Conservation (phyloP, 2,113 vertebrate genomes). For the Calypte anna region DNA sequence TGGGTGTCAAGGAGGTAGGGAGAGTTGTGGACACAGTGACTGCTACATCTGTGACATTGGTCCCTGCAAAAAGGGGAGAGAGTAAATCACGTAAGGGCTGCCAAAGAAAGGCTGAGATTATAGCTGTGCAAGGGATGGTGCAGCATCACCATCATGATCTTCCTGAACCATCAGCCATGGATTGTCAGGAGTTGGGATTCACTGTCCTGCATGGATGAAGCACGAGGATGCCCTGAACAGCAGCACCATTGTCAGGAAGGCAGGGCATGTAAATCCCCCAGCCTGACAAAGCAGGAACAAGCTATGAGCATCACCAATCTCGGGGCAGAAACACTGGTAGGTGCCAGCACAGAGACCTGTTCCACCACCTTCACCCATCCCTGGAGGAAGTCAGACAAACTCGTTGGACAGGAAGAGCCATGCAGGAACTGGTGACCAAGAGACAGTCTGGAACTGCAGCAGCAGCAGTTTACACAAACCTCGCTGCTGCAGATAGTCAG, state of each 20-base stretch:
- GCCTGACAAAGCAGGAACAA: neutral
- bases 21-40: rapidly evolving
- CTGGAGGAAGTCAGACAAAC: constrained; percentile 19
- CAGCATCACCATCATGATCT: neutral
- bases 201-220: too few species aligned
- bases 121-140: rapidly evolving
- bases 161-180: neutral
- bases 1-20: neutral
- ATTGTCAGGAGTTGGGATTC: neutral
- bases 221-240: rapidly evolving
- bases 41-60: rapidly evolving
- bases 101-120: neutral
- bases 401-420: neutral
- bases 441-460: neutral
- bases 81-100: neutral
- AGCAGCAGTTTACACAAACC: constrained; percentile 38
- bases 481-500: constrained; percentile 7
- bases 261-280: neutral
- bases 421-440: constrained; percentile 32
- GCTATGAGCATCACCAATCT: rapidly evolving
- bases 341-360: neutral
- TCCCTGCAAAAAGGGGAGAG: neutral
- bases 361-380: neutral
- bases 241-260: neutral
- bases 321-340: neutral